A percentile compares a stretch with the other conserved stretches of the same genome.
phyloP scores from a whole-genome alignment of 2,113 vertebrate species.

The Hiodon tergisus region DNA sequence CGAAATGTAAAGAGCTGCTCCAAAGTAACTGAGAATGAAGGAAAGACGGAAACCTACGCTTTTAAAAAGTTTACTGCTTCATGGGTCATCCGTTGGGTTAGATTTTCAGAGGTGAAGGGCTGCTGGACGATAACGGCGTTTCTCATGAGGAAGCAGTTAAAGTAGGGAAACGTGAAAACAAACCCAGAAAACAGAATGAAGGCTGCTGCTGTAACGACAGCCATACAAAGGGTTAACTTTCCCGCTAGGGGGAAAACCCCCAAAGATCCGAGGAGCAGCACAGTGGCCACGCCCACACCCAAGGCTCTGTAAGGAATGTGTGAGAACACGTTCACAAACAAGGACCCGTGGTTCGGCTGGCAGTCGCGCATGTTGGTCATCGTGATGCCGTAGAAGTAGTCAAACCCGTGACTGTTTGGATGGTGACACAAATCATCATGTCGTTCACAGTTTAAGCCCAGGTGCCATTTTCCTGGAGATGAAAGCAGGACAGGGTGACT shows the following conservation, averaged over 20 bases:
- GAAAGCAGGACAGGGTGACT: background rate
- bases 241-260: slow-evolving; percentile 42
- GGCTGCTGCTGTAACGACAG: slow-evolving; percentile 18
- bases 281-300: slow-evolving; percentile 34
- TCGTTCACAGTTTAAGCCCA: slow-evolving; percentile 74
- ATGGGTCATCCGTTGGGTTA: slow-evolving; percentile 70
- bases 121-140: slow-evolving; percentile 67
- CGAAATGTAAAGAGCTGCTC: background rate
- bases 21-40: background rate
- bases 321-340: slow-evolving; percentile 49
- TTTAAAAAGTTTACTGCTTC: slow-evolving; percentile 68
- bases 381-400: slow-evolving; percentile 74
- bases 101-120: slow-evolving; percentile 64
- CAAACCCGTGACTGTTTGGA: slow-evolving; percentile 74
- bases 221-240: slow-evolving; percentile 22
- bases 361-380: slow-evolving; percentile 81
- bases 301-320: slow-evolving; percentile 35
- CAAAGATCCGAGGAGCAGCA: slow-evolving; percentile 35
- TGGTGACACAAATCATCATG: slow-evolving; percentile 82
- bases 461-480: slow-evolving; percentile 79
- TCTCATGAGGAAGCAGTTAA: slow-evolving; percentile 83
- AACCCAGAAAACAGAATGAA: slow-evolving; percentile 39
- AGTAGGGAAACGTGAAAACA: slow-evolving; percentile 53
- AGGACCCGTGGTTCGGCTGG: slow-evolving; percentile 60
- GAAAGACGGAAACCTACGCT: slow-evolving; percentile 50